Evolutionary conservation across 2,113 vertebrate genomes (phyloP), one percentile per base, ranked within the genome.

Genomic region (Ancistrus triradiatus): DNA sequence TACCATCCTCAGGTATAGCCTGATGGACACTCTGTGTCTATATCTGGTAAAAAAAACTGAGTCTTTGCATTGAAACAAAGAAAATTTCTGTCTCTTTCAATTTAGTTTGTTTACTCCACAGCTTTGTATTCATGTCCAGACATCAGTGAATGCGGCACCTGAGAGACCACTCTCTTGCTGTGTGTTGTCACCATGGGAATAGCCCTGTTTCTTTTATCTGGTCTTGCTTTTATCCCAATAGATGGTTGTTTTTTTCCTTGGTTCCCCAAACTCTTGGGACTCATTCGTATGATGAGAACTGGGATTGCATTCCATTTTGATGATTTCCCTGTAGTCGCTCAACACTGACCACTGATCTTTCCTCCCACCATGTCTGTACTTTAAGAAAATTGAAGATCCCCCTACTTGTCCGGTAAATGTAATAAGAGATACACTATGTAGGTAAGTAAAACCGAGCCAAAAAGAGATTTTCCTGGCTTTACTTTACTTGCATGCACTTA

Each of bases 191-290:
- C 40, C 13, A 27, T 55, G 43, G 38, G 47, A 51, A 40, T 48
- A 35, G 46, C 47, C 37, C 18, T 7, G 28, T 27, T 35, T 50
- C 22, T 35, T 50, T 46, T 38, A 52, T 69, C 59, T 19, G 33
- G 24, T 55, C 25, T 44, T 55, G 51, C 63, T 66, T 57, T 66
- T 46, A 66, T 66, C 52, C 40, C 48, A 15, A 35, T 31, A 64
- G 57, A 52, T 11, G 21, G 25, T 8, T 37, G 33, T 24, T 51
- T 50, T 60, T 17, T 37, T 19, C 17, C 19, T 43, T 21, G 48
- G 40, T 62, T n/a, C 52, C 5, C 11, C 2, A 1, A n/a, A 7
- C 42, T 48, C 40, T 53, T 53, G 48, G 28, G 52, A 40, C 49
- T 58, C 11, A 31, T 31, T 48, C 33, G 27, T 14, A 42, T 22